Evolutionary conservation across 1,140 invertebrate species (phyloP), one percentile per base, ranked within the genome.

Genomic region (Eriocheir sinensis): DNA sequence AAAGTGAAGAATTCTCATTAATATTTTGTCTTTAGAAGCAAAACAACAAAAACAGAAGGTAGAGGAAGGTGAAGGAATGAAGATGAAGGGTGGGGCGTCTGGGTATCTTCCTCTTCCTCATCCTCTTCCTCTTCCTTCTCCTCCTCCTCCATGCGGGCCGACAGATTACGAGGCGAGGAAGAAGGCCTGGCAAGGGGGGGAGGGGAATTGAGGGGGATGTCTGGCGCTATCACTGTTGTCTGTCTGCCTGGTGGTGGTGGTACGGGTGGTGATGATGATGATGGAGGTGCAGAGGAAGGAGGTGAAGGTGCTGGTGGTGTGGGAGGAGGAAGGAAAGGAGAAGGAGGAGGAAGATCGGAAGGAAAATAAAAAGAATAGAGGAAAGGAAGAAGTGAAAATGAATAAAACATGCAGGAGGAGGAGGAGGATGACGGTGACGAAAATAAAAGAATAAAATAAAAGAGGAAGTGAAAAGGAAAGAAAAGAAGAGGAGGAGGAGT

Each of bases 181-280:
- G 60, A n/a, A n/a, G n/a, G n/a, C n/a, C n/a, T 72, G 60, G 60
- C 27, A 15, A 48, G 15, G 44, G 44, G n/a, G 44, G 60, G 60
- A 72, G 60, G 27, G 60, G 60, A n/a, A n/a, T n/a, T 21, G 60
- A 21, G 60, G 0, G 12, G 60, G 12, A n/a, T 21, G 60, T 72
- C 60, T 72, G 60, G 4, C n/a, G 60, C 60, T 72, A 72, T 72
- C 60, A n/a, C 21, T 72, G 6, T 21, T 72, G 60, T n/a, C 60
- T 72, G n/a, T n/a, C n/a, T n/a, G n/a, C n/a, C n/a, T n/a, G n/a
- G n/a, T n/a, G n/a, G n/a, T n/a, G 60, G 60, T 72, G 60, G 60
- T 72, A n/a, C 60, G 60, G 60, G 60, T 72, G 60, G 12, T 72
- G 60, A 72, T 72, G 60, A 72, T 72, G 60, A 72, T 72, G 60